These are phyloP conservation scores for Chouioia cunea DNA, from an alignment of 2,888 invertebrate species.

Conservation along the genomic window DNA sequence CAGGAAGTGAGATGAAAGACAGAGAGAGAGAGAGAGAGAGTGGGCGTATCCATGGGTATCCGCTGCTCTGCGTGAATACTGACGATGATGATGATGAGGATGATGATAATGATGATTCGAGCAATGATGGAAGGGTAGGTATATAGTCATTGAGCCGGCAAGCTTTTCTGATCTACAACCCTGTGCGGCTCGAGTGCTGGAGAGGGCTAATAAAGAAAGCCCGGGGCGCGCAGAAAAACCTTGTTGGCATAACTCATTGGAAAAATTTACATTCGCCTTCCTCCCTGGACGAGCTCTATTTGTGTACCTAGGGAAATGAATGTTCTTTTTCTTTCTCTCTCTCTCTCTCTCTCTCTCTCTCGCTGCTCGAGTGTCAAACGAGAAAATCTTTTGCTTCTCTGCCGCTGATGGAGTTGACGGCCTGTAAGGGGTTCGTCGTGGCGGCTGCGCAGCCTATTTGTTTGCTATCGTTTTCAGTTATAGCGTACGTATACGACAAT, in stretches of 20 bases:
- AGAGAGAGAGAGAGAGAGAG: constrained; percentile 1
- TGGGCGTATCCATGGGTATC: neutral
- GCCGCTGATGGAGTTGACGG: no score
- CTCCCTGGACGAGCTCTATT: neutral
- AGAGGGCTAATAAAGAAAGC: constrained; percentile 30
- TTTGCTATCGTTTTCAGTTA: constrained; percentile 12
- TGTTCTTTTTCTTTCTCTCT: neutral
- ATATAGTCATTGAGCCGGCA: constrained; percentile 17
- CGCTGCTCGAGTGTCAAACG: constrained; percentile 15
- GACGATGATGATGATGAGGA: no score
- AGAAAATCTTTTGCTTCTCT: constrained; percentile 9
- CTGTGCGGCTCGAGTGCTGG: neutral
- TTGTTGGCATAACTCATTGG: constrained; percentile 37
- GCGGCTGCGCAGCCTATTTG: neutral
- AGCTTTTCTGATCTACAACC: constrained; percentile 14
- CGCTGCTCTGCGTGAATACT: no score
- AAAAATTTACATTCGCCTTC: constrained; percentile 35
- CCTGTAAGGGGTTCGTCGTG: neutral
- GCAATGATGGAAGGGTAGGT: neutral
- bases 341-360: neutral
- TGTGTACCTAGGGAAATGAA: constrained; percentile 4
- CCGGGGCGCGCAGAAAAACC: constrained; percentile 10
- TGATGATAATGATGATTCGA: constrained; percentile 31
- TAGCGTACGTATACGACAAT: neutral
- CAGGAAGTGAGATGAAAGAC: constrained; percentile 62